Evolutionary conservation across 2,888 invertebrate species (phyloP).

Genomic region (Hypena proboscidalis): DNA sequence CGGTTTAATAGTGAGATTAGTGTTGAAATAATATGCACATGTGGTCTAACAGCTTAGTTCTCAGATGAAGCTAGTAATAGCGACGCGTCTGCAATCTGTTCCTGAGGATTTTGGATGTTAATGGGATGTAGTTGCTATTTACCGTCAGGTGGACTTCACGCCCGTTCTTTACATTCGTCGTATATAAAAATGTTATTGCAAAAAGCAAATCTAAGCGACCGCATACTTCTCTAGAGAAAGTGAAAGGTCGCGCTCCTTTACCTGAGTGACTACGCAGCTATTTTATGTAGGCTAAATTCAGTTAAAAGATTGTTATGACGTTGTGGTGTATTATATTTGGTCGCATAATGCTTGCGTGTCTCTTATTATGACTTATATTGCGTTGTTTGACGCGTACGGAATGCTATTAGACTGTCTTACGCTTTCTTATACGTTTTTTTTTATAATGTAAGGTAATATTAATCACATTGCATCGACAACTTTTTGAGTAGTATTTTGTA

Average conservation of each 20-base stretch:
- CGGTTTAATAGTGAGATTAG: too few relatives aligned
- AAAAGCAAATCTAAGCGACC: slow-evolving; percentile 30
- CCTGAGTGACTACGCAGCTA: slow-evolving; percentile 48
- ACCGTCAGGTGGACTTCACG: too few relatives aligned
- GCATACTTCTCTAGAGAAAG: slow-evolving; percentile 68
- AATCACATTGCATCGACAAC: slow-evolving; percentile 1
- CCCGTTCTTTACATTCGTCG: too few relatives aligned
- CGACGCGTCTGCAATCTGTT: too few relatives aligned
- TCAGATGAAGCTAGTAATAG: too few relatives aligned
- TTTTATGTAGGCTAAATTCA: slow-evolving; percentile 34
- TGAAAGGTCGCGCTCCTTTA: slow-evolving; percentile 68
- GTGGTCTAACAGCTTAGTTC: too few relatives aligned
- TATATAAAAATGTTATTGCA: too few relatives aligned
- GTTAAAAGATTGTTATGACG: slow-evolving; percentile 24
- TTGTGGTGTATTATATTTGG: slow-evolving; percentile 38
- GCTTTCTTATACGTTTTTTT: slow-evolving; percentile 16
- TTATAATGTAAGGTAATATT: slow-evolving; percentile 14
- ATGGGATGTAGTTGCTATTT: too few relatives aligned
- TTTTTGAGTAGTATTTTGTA: slow-evolving; percentile 7
- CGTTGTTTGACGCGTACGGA: slow-evolving; percentile 48
- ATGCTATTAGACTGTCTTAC: slow-evolving; percentile 43
- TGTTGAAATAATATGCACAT: too few relatives aligned
- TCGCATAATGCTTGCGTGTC: slow-evolving; percentile 50
- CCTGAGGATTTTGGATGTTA: too few relatives aligned
- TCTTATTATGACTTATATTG: slow-evolving; percentile 44